Conservation (phyloP, 2,113 vertebrate genomes). For the Mobula hypostoma region DNA sequence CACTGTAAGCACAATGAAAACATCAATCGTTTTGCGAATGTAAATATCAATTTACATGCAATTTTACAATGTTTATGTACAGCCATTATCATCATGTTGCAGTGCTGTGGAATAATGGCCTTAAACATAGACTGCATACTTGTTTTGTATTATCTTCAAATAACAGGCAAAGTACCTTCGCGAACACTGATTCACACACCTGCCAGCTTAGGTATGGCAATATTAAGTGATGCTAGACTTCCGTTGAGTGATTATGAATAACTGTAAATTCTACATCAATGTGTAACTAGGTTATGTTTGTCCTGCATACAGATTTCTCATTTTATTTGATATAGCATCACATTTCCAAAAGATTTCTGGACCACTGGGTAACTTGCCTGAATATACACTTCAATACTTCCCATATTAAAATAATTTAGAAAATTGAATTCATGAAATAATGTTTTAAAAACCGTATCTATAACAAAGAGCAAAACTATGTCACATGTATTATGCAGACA, state of each 20-base stretch:
- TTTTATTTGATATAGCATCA: neutral
- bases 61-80: constrained; percentile 4
- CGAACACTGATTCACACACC: neutral
- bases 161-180: neutral
- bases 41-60: constrained; percentile 18
- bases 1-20: constrained; percentile 18
- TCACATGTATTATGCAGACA: neutral
- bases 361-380: neutral
- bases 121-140: neutral
- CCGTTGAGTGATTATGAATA: neutral
- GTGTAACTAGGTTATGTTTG: neutral
- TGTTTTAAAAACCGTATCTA: neutral
- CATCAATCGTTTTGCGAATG: neutral
- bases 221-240: neutral
- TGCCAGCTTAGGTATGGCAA: neutral
- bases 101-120: neutral
- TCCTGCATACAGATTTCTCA: neutral
- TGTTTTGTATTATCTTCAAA: neutral
- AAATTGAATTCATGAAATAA: neutral
- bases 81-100: neutral
- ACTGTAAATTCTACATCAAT: neutral
- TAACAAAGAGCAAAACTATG: neutral
- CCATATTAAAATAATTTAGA: neutral
- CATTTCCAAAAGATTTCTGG: neutral
- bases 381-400: neutral